phyloP scores from a whole-genome alignment of 2,113 vertebrate genomes.

The Stercorarius parasiticus region DNA sequence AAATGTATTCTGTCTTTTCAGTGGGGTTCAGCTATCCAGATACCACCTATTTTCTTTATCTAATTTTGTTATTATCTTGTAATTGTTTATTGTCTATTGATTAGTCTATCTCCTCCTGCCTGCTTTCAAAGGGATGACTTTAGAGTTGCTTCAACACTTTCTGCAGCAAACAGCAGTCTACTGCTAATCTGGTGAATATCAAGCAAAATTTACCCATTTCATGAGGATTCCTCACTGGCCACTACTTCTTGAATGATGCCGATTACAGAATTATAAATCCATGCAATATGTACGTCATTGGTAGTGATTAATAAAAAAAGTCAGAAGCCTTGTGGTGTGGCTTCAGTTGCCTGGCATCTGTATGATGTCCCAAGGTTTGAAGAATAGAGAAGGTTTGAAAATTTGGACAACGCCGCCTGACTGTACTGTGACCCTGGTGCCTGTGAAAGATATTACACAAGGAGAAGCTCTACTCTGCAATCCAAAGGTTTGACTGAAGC shows the following conservation, averaged over 20 bases:
- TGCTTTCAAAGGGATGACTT: neutral
- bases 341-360: neutral
- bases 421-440: rapidly evolving
- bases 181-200: neutral
- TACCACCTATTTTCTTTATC: neutral
- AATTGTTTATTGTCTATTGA: neutral
- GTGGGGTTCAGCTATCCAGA: neutral
- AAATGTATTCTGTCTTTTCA: neutral
- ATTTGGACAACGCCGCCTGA: neutral
- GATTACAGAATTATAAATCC: neutral
- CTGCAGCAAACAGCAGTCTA: neutral
- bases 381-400: neutral
- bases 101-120: neutral
- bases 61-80: neutral
- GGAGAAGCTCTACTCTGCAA: neutral
- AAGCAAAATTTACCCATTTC: neutral
- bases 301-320: neutral
- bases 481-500: neutral
- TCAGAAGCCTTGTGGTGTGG: neutral
- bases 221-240: neutral
- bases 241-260: neutral
- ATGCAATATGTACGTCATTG: neutral
- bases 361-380: neutral
- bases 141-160: neutral
- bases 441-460: neutral